These are phyloP conservation scores for Manacus vitellinus DNA, from an alignment of 2,113 vertebrate species.

Conservation along the genomic window DNA sequence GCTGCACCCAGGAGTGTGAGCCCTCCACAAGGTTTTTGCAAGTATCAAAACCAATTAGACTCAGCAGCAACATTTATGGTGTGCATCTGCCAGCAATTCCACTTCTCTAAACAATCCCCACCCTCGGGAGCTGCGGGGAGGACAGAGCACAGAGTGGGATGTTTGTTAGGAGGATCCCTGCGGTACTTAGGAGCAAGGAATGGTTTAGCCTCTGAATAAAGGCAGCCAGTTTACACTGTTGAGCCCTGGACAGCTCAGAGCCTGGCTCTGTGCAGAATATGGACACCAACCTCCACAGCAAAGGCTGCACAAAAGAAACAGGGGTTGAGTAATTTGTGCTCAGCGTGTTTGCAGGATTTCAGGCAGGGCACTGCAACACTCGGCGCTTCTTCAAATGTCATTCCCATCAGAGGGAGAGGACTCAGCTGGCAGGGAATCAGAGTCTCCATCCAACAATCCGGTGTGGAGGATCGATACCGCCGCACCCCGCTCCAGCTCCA, in stretches of 20 bases:
- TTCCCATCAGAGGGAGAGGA: neutral
- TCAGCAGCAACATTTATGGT: neutral
- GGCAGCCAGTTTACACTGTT: neutral
- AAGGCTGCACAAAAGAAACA: neutral
- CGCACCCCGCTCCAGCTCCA: neutral
- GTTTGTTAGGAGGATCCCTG: neutral
- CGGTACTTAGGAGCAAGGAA: neutral
- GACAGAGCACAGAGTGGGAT: neutral
- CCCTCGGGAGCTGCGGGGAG: neutral
- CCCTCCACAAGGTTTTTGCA: neutral
- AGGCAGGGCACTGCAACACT: neutral
- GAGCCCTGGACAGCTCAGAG: neutral
- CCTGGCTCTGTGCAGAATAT: fast-evolving
- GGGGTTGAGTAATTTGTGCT: neutral
- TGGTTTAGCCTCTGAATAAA: neutral
- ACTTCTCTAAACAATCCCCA: neutral
- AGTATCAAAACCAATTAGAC: neutral
- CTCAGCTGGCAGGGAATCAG: neutral
- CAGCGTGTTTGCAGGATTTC: neutral
- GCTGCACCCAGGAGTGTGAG: neutral
- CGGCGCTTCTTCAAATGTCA: neutral
- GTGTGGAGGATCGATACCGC: neutral
- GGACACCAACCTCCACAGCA: neutral
- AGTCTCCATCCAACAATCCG: neutral
- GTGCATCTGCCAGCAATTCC: neutral